Base-by-base conservation (phyloP, 2,113 vertebrate genomes). In the Synchiropus splendidus region DNA sequence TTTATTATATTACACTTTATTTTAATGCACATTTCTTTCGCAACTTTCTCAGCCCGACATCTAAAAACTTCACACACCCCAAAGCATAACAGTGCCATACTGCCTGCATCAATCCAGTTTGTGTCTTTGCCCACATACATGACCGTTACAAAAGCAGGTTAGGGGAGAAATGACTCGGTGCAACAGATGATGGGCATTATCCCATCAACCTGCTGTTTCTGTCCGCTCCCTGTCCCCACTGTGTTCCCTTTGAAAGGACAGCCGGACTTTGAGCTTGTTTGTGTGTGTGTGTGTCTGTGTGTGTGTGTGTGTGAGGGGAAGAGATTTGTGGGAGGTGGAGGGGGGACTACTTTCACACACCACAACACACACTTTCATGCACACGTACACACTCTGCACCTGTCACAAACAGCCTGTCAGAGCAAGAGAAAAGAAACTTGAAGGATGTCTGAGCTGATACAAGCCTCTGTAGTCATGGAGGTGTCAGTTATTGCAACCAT, bases 101-200 rank as follows among this genome's bases (percentile, higher is more conserved):
- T 48, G 59, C 31, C 12, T 39, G 15, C 18, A 27, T 45, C 21
- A 27, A 27, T 27, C 2, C 51, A 42, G 54, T 11, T 16, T 48
- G 16, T 40, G 43, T 36, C 11, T 39, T 10, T 32, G 32, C 61
- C 49, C 61, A 61, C 36, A 39, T 33, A 4, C 46, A 45, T 27
- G 51, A 31, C 62, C 39, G 72, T 74, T 74, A 71, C 60, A 65
- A 72, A 75, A 68, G 60, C 60, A 75, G 74, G 74, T 77, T 80
- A 77, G 41, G 54, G 54, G 52, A 72, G 67, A 80, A 76, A 72
- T 76, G 75, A 80, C 65, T 78, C 68, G 51, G 72, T 67, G 72
- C 72, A 80, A 78, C 75, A 80, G 78, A 80, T 80, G 78, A 80
- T 64, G 61, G 72, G 70, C 70, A 74, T 80, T 80, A 80, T 80